Conservation (phyloP, 2,797 vertebrate genomes). For the Sebastes diploproa region DNA sequence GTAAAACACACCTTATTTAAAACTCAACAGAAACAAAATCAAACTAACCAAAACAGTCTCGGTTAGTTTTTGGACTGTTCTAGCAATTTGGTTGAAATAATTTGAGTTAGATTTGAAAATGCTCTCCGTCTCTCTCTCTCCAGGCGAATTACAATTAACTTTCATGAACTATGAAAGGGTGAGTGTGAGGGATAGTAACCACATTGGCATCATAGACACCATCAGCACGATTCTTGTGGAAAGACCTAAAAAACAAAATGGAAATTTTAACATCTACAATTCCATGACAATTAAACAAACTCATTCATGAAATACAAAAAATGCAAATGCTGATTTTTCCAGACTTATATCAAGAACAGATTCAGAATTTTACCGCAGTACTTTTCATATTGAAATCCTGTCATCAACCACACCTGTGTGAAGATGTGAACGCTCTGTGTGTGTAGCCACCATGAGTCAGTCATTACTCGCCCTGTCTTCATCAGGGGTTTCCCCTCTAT, state of each 20-base stretch:
- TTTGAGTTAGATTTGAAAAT: too few species aligned
- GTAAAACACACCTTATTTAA: too few species aligned
- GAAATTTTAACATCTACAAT: neutral
- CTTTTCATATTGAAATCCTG: constrained; percentile 21
- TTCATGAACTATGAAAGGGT: neutral
- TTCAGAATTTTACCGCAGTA: neutral
- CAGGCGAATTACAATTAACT: neutral
- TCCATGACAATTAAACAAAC: neutral
- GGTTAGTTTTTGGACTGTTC: too few species aligned
- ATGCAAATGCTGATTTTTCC: neutral
- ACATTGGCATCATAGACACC: neutral
- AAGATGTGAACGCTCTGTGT: neutral
- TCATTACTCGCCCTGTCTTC: neutral
- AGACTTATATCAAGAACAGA: neutral
- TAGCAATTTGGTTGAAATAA: too few species aligned
- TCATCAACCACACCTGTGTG: constrained; percentile 33
- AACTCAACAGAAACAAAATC: too few species aligned
- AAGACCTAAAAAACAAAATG: neutral
- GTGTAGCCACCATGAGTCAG: constrained; percentile 31
- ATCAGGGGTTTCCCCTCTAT: constrained; percentile 33
- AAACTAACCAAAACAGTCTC: too few species aligned
- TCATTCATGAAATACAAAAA: neutral
- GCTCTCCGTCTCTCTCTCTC: too few species aligned
- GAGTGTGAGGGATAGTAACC: neutral
- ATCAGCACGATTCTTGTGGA: neutral